Evolutionary conservation across 2,113 vertebrate species (phyloP).

Genomic region (Callospermophilus lateralis): DNA sequence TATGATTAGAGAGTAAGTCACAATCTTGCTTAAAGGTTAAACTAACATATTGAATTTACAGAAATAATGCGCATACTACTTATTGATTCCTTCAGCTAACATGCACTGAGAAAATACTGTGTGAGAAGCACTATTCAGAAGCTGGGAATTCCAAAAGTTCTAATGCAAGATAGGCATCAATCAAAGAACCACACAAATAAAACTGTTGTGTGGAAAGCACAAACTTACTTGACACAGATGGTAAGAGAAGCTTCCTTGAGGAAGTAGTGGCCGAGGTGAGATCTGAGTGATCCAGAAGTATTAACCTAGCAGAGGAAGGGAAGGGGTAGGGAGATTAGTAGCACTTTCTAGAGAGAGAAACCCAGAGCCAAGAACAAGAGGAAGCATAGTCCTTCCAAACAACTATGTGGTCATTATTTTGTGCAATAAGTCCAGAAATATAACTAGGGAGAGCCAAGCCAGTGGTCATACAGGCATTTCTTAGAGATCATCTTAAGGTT

Average conservation of each 20-base stretch:
- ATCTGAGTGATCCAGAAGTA: background rate
- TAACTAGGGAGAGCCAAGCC: background rate
- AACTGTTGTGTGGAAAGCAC: background rate
- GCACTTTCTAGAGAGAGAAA: background rate
- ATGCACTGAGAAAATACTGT: no score
- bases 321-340: background rate
- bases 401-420: background rate
- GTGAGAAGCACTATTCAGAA: background rate
- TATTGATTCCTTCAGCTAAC: background rate
- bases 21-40: background rate
- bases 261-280: background rate
- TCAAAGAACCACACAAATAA: background rate
- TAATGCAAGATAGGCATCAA: background rate
- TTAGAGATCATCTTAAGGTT: background rate
- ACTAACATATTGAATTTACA: background rate
- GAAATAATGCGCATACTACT: background rate
- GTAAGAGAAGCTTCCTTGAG: background rate
- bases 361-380: background rate
- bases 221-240: background rate
- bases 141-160: background rate
- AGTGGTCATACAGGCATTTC: background rate
- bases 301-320: background rate
- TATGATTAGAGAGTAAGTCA: background rate
- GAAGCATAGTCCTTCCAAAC: background rate
- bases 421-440: background rate